Evolutionary conservation across 1,140 invertebrate species (phyloP).

Genomic region (Holotrichia oblita): DNA sequence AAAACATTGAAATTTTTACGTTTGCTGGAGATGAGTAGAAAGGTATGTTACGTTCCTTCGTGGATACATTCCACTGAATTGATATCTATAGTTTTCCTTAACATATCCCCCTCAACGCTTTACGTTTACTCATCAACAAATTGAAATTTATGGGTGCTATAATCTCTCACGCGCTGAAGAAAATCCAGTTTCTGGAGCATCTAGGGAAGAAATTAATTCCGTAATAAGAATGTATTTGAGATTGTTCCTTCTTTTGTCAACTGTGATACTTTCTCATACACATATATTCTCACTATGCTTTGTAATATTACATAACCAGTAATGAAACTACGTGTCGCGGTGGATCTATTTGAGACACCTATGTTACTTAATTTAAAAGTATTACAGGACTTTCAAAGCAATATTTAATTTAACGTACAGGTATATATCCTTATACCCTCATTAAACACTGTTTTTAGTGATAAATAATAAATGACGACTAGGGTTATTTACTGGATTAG

Average conservation of each 20-base stretch:
- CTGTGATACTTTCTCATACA: too few species aligned
- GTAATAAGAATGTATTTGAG: background rate
- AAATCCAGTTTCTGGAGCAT: background rate
- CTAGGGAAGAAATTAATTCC: background rate
- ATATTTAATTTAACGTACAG: too few species aligned
- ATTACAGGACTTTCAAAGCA: too few species aligned
- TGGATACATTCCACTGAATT: background rate
- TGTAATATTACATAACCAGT: too few species aligned
- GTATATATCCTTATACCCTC: too few species aligned
- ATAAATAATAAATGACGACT: too few species aligned
- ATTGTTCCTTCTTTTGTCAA: background rate
- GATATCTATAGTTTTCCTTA: background rate
- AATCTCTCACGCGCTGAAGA: background rate
- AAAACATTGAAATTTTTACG: background rate
- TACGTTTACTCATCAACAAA: background rate
- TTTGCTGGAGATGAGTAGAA: background rate
- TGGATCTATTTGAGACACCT: too few species aligned
- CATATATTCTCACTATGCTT: too few species aligned
- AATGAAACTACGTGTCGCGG: too few species aligned
- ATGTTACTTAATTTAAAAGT: too few species aligned
- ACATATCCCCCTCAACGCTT: background rate
- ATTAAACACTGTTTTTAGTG: too few species aligned
- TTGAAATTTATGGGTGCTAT: background rate
- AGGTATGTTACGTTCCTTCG: background rate
- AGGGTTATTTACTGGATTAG: too few species aligned